Evolutionary conservation across 2,888 invertebrate species (phyloP).

Genomic region (Mythimna vitellina): DNA sequence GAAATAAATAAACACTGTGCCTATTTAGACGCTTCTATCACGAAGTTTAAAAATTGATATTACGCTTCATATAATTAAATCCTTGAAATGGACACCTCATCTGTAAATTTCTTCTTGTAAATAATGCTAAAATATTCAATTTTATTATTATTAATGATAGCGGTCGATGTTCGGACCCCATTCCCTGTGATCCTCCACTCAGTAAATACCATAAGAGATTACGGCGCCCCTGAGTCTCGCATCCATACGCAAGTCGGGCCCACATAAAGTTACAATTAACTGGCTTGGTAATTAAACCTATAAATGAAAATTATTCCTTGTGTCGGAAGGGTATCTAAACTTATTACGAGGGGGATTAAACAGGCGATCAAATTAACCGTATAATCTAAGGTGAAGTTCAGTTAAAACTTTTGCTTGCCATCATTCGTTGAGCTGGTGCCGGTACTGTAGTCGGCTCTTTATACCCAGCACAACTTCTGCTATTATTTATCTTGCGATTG

Average conservation of each 20-base stretch:
- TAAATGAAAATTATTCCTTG: slow-evolving; percentile 55
- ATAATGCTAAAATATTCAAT: neutral
- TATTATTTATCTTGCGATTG: slow-evolving; percentile 51
- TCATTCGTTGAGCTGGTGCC: slow-evolving; percentile 63
- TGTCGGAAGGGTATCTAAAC: slow-evolving; percentile 58
- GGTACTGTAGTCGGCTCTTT: slow-evolving; percentile 63
- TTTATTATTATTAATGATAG: slow-evolving; percentile 47
- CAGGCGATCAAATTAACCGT: slow-evolving; percentile 70
- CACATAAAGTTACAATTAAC: slow-evolving; percentile 52
- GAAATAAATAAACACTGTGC: neutral
- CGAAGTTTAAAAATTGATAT: neutral
- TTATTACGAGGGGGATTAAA: slow-evolving; percentile 67
- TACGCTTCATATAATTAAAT: neutral
- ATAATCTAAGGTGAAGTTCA: slow-evolving; percentile 70
- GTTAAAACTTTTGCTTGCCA: slow-evolving; percentile 70
- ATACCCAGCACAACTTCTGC: slow-evolving; percentile 54
- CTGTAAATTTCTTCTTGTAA: neutral
- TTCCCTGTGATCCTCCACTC: slow-evolving; percentile 19
- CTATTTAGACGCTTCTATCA: neutral
- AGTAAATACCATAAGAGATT: slow-evolving; percentile 47
- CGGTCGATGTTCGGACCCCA: neutral
- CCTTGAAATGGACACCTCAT: neutral
- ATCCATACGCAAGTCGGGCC: slow-evolving; percentile 17
- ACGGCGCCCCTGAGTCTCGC: slow-evolving; percentile 40
- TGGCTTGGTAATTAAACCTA: slow-evolving; percentile 52